Base-by-base conservation (phyloP, 2,113 vertebrate species). In the Hucho hucho region DNA sequence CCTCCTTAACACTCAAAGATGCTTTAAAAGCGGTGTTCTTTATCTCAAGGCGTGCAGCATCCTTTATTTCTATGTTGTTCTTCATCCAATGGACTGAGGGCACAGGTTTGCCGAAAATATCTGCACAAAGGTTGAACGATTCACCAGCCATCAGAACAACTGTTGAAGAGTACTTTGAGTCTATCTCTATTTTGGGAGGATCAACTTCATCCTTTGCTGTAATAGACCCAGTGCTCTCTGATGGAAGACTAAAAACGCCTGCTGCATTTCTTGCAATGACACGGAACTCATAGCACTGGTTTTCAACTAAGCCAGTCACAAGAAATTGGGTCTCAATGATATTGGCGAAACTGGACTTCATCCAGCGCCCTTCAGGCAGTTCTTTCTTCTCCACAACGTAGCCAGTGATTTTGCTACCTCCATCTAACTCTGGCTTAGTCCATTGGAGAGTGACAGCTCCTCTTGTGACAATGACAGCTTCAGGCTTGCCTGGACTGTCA, bases 311-410 rank as follows among this genome's bases (percentile, higher is more conserved):
- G 78, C 94, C 97, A 77, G 96, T 97, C 81, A 97, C 95, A 88
- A 95, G 93, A 95, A 98, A 99, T 0, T 95, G 90, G 22, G 96
- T 98, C 68, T 97, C 95, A 79, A 97, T 94, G 20, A 99, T 84
- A 79, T 98, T 99, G 65, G 97, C 84, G 71, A 99, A 99, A 88
- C 96, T 99, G 75, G 97, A 96, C 87, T 99, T 99, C 98, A 99
- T 99, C 98, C 98, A 99, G 24, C 97, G 97, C 6, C 97, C 97
- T 1, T 93, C 94, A 20, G 93, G 87, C 68, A 94, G 82, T 76
- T 99, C 93, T 79, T 96, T 98, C 90, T 97, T 99, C 89, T 99
- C 98, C 89, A 99, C 94, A 72, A 97, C 72, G 70, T 99, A 99
- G 32, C 98, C 97, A 63, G 94, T 98, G 82, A 99, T 96, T 85